Conservation (phyloP, 2,888 invertebrate species). For the Dryomyza anilis region DNA sequence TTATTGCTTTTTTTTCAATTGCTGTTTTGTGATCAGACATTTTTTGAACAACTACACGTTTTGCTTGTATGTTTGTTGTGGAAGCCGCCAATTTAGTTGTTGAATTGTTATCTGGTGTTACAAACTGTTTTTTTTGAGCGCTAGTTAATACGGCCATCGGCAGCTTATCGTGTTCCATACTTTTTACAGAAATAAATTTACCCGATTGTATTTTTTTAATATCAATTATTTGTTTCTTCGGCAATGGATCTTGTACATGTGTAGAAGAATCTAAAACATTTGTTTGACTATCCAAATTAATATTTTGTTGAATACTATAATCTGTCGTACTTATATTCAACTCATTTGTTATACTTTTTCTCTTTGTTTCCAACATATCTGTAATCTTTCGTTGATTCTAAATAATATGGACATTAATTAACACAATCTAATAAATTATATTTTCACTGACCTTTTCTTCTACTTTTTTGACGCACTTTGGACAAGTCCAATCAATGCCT, state of each 20-base stretch:
- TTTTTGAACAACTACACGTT: constrained; percentile 30
- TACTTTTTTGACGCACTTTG: constrained; percentile 69
- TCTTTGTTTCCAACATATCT: constrained; percentile 40
- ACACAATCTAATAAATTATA: neutral
- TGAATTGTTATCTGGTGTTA: too few relatives aligned
- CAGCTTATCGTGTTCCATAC: constrained; percentile 21
- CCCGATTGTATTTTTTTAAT: constrained; percentile 37
- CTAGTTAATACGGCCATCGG: constrained; percentile 22
- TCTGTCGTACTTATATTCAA: neutral
- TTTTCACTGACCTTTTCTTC: constrained; percentile 49
- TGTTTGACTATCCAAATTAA: neutral
- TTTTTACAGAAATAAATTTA: constrained; percentile 37
- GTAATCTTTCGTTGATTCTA: constrained; percentile 44
- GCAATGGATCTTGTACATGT: neutral
- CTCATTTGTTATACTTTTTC: too few relatives aligned
- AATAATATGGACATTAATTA: neutral
- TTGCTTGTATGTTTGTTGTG: constrained; percentile 10
- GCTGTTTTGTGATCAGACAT: constrained; percentile 12
- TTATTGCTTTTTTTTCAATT: constrained; percentile 27
- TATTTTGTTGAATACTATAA: neutral
- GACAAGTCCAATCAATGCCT: constrained; percentile 88
- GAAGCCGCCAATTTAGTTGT: neutral
- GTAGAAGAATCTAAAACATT: constrained; percentile 1
- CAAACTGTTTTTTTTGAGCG: constrained; percentile 21
- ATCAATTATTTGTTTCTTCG: constrained; percentile 30